A percentile compares a stretch with the other conserved stretches of the same genome.
Evolutionary conservation across 1,140 invertebrate genomes (phyloP).

Genomic region (Drosophila lowei): DNA sequence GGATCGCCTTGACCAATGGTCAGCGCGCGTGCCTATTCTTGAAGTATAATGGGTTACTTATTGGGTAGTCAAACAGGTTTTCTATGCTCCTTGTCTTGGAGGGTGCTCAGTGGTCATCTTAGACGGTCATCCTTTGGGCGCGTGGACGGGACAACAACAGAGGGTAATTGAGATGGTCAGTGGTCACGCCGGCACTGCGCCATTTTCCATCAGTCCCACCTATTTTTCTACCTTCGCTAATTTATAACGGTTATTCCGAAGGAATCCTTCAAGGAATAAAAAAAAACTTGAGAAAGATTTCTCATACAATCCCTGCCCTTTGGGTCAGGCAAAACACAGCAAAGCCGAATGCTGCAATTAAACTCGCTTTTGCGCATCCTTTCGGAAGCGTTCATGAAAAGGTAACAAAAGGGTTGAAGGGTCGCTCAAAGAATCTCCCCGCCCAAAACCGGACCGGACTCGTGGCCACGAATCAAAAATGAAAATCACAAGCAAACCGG

Average conservation of each 20-base stretch:
- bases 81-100: not conserved
- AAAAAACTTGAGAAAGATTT: constrained; percentile 61
- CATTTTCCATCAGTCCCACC: constrained; percentile 4
- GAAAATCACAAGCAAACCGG: constrained; percentile 72
- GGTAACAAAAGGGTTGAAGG: constrained; percentile 73
- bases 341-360: constrained; percentile 71
- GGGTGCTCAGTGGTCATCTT: constrained; percentile 43
- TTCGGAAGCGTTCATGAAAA: constrained; percentile 19
- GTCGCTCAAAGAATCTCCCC: constrained; percentile 48
- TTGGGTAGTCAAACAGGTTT: constrained; percentile 65
- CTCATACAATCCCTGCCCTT: constrained; percentile 50
- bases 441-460: constrained; percentile 72
- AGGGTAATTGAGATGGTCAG: constrained; percentile 54
- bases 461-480: constrained; percentile 66
- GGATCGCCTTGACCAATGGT: constrained; percentile 64
- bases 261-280: constrained; percentile 21
- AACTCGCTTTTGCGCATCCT: constrained; percentile 71
- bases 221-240: constrained; percentile 19
- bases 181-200: constrained; percentile 1
- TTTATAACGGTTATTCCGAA: constrained; percentile 67
- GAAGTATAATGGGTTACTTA: constrained; percentile 44
- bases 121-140: constrained; percentile 40
- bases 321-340: constrained; percentile 40
- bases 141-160: constrained; percentile 44
- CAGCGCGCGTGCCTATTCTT: constrained; percentile 42